A percentile compares a stretch with the other conserved stretches of the same genome.
Conservation (phyloP, 2,888 invertebrate genomes). For the Dioctria linearis region DNA sequence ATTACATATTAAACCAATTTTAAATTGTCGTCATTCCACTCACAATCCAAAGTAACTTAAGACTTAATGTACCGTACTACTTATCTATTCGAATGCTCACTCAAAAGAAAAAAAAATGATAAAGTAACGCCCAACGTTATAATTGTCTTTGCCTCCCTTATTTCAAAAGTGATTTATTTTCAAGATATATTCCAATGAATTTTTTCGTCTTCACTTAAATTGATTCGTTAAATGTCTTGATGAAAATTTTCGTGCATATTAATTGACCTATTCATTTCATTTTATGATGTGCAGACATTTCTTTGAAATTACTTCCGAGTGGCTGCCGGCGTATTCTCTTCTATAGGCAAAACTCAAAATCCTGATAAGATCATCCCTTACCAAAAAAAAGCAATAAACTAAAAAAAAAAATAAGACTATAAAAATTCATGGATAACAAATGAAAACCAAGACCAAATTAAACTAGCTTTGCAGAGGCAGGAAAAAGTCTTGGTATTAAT, state of each 20-base stretch:
- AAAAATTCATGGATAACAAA: constrained; percentile 37
- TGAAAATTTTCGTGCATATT: background rate
- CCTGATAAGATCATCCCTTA: constrained; percentile 12
- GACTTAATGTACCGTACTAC: too few species aligned
- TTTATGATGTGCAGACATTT: constrained; percentile 8
- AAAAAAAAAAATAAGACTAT: constrained; percentile 37
- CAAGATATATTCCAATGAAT: too few species aligned
- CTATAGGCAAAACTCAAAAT: background rate
- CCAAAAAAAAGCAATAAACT: background rate
- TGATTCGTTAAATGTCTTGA: too few species aligned
- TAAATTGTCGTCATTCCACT: too few species aligned
- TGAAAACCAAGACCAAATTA: constrained; percentile 5
- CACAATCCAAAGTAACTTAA: too few species aligned
- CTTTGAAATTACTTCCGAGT: constrained; percentile 12
- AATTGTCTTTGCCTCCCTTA: too few species aligned
- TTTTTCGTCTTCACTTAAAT: too few species aligned
- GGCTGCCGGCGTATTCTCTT: background rate
- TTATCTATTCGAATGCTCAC: too few species aligned
- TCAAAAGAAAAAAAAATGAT: too few species aligned
- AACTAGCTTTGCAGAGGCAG: background rate
- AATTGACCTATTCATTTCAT: constrained; percentile 27
- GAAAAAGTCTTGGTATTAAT: constrained; percentile 31
- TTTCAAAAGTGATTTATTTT: too few species aligned
- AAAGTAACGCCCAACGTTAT: too few species aligned
- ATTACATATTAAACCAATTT: too few species aligned